phyloP scores from a whole-genome alignment of 2,888 invertebrate species.

The Nowickia ferox region DNA sequence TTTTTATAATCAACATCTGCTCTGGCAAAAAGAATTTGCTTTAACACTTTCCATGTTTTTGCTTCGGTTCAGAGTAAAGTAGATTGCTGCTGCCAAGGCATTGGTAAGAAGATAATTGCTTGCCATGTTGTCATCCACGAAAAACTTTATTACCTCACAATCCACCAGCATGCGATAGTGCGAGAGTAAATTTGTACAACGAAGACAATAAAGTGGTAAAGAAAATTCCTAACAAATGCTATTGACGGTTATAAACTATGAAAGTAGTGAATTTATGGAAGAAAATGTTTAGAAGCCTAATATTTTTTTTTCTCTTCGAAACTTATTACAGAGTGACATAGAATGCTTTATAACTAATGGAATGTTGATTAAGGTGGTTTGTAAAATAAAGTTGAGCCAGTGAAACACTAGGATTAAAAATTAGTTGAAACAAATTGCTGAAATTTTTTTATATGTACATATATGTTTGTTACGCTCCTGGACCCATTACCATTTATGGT shows the following conservation, averaged over 20 bases:
- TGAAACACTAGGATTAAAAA: no score
- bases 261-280: slow-evolving; percentile 38
- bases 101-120: slow-evolving; percentile 52
- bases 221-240: slow-evolving; percentile 53
- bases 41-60: not conserved
- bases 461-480: no score
- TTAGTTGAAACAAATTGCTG: no score
- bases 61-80: no score
- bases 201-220: slow-evolving; percentile 29
- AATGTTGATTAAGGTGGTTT: not conserved
- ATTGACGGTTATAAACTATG: slow-evolving; percentile 41
- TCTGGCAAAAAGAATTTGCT: not conserved
- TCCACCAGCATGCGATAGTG: not conserved
- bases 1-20: slow-evolving; percentile 28
- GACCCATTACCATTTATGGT: no score
- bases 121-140: slow-evolving; percentile 39
- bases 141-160: slow-evolving; percentile 48
- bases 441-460: no score
- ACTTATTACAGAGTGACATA: not conserved
- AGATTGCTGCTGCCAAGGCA: not conserved
- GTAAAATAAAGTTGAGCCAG: no score
- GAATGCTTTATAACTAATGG: not conserved
- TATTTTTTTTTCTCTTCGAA: not conserved
- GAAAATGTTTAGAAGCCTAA: slow-evolving; percentile 3
- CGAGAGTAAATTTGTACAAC: not conserved